phyloP scores from a whole-genome alignment of 2,888 invertebrate species.

The Lingula anatina region DNA sequence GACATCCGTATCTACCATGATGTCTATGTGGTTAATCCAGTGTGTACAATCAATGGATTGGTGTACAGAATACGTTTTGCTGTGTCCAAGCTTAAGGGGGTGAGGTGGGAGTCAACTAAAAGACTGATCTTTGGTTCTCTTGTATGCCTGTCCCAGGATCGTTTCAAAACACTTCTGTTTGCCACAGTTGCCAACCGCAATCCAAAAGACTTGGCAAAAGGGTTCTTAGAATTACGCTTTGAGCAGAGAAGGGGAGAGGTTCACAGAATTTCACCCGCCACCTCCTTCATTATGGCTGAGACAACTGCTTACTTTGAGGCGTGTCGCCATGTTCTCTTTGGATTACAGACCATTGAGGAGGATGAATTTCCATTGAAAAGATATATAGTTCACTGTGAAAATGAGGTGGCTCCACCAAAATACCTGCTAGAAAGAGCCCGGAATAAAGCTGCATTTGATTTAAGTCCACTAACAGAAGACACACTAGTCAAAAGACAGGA shows the following conservation, averaged over 20 bases:
- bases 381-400: conserved; percentile 20
- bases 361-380: conserved; percentile 21
- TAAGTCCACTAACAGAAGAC: too few relatives aligned
- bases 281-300: conserved; percentile 68
- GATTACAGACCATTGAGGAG: conserved; percentile 60
- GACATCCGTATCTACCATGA: conserved; percentile 30
- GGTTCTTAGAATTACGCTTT: conserved; percentile 38
- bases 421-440: conserved; percentile 14
- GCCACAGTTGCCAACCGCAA: conserved; percentile 58
- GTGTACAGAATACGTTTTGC: conserved; percentile 28
- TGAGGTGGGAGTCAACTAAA: conserved; percentile 56
- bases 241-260: conserved; percentile 20
- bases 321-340: conserved; percentile 68
- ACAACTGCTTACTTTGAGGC: conserved; percentile 78
- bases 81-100: conserved; percentile 9
- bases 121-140: conserved; percentile 67
- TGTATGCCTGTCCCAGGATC: conserved; percentile 65
- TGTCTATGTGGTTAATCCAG: conserved; percentile 29
- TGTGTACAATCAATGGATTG: conserved; percentile 24
- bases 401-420: conserved; percentile 17
- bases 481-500: too few relatives aligned
- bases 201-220: conserved; percentile 7
- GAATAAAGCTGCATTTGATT: conserved; percentile 7
- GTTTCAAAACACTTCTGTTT: conserved; percentile 65
- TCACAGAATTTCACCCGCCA: too few relatives aligned